Evolutionary conservation across 2,797 vertebrate genomes (phyloP).

Genomic region (Vespertilio murinus): DNA sequence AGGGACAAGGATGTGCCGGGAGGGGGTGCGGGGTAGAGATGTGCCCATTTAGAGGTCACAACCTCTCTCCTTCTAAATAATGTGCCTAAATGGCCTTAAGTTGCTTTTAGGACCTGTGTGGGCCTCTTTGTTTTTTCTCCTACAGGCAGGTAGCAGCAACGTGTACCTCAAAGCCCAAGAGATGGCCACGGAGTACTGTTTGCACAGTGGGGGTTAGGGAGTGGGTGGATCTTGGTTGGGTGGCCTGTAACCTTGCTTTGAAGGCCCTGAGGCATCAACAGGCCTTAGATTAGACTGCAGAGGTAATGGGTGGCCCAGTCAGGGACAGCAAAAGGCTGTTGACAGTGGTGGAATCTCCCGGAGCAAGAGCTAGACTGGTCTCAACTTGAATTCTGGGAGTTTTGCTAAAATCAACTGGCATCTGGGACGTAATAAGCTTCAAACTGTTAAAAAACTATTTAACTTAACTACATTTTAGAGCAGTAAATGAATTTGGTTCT

Average conservation of each 20-base stretch:
- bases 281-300: not conserved
- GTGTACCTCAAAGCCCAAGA: not conserved
- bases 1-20: not conserved
- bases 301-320: not conserved
- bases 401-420: slow-evolving; percentile 15
- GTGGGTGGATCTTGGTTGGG: not conserved
- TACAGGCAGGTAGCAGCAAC: not conserved
- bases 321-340: not conserved
- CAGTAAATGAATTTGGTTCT: not conserved
- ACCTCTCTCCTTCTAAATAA: not conserved
- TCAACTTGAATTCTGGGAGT: not conserved
- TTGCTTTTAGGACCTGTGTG: not conserved
- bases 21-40: not conserved
- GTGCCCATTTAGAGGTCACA: not conserved
- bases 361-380: not conserved
- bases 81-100: not conserved
- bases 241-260: not conserved
- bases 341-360: not conserved
- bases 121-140: not conserved
- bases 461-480: not conserved
- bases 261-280: not conserved
- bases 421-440: not conserved
- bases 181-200: not conserved
- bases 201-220: not conserved
- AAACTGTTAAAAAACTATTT: not conserved